Base-by-base conservation (phyloP, 2,797 vertebrate genomes). In the Acanthurus tractus region DNA sequence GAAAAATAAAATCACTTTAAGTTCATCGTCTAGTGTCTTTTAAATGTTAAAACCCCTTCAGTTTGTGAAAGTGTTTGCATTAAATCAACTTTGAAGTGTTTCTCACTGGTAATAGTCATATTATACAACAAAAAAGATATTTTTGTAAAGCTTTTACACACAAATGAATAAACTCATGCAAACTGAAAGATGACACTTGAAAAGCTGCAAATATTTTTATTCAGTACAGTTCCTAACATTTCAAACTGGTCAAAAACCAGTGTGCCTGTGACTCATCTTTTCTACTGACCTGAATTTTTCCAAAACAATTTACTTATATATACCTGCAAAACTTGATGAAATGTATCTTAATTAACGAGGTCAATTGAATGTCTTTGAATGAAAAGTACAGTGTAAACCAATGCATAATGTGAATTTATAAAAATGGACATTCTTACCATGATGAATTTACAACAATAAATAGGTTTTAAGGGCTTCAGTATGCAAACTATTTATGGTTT, bases 401-500 rank as follows among this genome's bases (percentile, higher is more conserved):
- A 40, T 40, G 34, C 11, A 52, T 34, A 40, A 40, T 22, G 29
- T 50, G 6, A 1, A 22, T 11, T 11, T 5, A 20, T 46, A 34
- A 34, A 34, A 34, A 34, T 34, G 6, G 29, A 34, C 29, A 34
- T 34, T 34, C 6, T 34, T 6, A 34, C 6, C 29, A 34, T 34
- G 29, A 34, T 34, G 29, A 34, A 34, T 34, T 6, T 34, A 34
- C 29, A 34, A 34, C 29, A 34, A 6, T 34, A 34, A 34, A 6
- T 34, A 6, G 29, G 29, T 34, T 34, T 34, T 34, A 34, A 34
- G 29, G 29, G 29, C 29, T 34, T 34, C 29, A 34, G 29, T 1
- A 25, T 49, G 36, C 18, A 48, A 70, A 23, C 72, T 56, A 73
- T 66, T 58, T 65, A 71, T 42, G 42, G 56, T 56, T 36, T 22